phyloP scores from a whole-genome alignment of 2,888 invertebrate species.

The Pheosia gnoma region DNA sequence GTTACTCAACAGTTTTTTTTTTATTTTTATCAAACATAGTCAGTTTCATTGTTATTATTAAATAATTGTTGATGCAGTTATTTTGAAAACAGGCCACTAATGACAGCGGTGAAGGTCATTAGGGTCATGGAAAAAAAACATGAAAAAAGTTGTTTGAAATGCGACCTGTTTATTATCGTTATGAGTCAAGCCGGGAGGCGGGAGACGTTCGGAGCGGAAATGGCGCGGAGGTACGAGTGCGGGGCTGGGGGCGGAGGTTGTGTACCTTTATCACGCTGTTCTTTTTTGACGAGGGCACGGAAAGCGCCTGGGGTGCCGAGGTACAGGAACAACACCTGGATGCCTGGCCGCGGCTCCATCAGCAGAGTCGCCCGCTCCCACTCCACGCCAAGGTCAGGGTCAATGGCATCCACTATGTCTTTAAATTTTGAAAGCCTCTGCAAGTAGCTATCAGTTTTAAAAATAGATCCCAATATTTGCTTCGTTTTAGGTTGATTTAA shows the following conservation, averaged over 20 bases:
- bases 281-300: constrained; percentile 60
- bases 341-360: constrained; percentile 67
- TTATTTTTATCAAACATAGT: no score
- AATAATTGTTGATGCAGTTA: not conserved
- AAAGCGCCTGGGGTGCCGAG: constrained; percentile 61
- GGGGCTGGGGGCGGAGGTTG: constrained; percentile 27
- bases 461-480: no score
- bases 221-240: constrained; percentile 54
- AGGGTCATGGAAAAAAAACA: constrained; percentile 55
- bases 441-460: not conserved
- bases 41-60: no score
- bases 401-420: constrained; percentile 49
- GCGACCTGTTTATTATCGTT: constrained; percentile 72
- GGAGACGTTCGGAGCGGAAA: constrained; percentile 76
- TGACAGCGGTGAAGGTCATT: constrained; percentile 65
- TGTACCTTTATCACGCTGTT: constrained; percentile 60
- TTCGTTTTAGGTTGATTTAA: no score
- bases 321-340: constrained; percentile 59
- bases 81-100: constrained; percentile 25
- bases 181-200: constrained; percentile 67
- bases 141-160: constrained; percentile 65
- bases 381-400: constrained; percentile 48
- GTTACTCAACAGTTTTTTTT: no score
- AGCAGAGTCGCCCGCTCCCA: constrained; percentile 63
- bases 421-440: constrained; percentile 59